These are phyloP conservation scores for Sesamia inferens DNA, from an alignment of 2,888 invertebrate genomes.

Conservation along the genomic window DNA sequence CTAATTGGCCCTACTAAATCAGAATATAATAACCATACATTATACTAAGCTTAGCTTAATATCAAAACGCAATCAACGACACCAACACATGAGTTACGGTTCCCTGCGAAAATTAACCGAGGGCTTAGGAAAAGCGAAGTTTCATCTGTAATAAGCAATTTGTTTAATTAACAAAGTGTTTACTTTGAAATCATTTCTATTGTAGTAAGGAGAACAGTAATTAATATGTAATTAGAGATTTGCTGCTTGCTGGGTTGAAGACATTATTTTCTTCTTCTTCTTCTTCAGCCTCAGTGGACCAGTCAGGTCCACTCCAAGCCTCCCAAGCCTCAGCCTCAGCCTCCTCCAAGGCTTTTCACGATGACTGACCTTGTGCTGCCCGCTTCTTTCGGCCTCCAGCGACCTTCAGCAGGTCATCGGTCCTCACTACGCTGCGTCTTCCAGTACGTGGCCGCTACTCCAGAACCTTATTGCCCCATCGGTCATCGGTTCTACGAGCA, in stretches of 20 bases:
- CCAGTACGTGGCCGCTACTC: too few species aligned
- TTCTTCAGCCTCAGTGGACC: too few species aligned
- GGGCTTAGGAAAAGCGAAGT: constrained; percentile 21
- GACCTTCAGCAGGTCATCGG: too few species aligned
- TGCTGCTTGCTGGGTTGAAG: neutral
- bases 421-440: too few species aligned
- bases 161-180: constrained; percentile 8
- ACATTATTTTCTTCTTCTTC: too few species aligned
- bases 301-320: too few species aligned
- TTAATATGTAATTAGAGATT: constrained; percentile 21
- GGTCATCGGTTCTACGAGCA: too few species aligned
- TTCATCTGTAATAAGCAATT: constrained; percentile 11
- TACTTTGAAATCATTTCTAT: constrained; percentile 1
- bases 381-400: too few species aligned
- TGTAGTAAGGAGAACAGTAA: constrained; percentile 11
- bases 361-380: too few species aligned
- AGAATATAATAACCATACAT: constrained; percentile 39
- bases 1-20: constrained; percentile 29
- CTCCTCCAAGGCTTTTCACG: too few species aligned
- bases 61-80: constrained; percentile 53
- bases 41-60: constrained; percentile 39
- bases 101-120: constrained; percentile 31
- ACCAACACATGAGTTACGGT: constrained; percentile 37
- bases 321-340: too few species aligned
- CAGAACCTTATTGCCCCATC: too few species aligned